Base-by-base conservation (phyloP, 1,140 invertebrate genomes). In the Caerostris darwini region DNA sequence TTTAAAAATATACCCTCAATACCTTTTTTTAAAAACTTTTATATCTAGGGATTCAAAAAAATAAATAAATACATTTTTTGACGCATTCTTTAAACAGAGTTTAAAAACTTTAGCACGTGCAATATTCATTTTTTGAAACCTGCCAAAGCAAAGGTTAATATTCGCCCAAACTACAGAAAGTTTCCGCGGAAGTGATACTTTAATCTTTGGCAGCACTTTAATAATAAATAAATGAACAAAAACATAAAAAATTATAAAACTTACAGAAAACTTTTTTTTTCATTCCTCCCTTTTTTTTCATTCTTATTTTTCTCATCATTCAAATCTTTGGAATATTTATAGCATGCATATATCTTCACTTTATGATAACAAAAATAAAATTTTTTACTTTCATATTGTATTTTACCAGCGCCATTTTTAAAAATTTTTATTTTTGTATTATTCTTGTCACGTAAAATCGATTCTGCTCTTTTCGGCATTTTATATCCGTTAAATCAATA, bases 401-500 rank as follows among this genome's bases (percentile, higher is more conserved):
- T 71, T 34, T 71, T 71, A n/a, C n/a, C n/a, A n/a, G n/a, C n/a
- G n/a, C 34, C 6, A 0, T 50, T 34, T 71, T 50, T 71, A 12
- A 34, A 0, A 5, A 50, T 3, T 34, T 71, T 34, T 12, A 34
- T 34, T 34, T 34, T 34, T 34, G 34, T 34, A 34, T 34, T 34
- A 34, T 34, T 34, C 2, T 34, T 34, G 34, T 34, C 8, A 50
- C 53, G 71, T 12, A 77, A 50, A 77, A 77, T 77, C 71, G 71
- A 77, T 77, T 77, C 17, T 12, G 3, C 0, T 8, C 71, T 0
- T 77, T 77, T 77, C 34, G 71, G 12, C 61, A 77, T 77, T 19
- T 77, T 77, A 50, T 12, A 53, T 77, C 34, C 71, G 34, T 77
- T 50, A 77, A 77, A 77, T 77, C 34, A 77, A 85, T 85, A 85